A percentile compares a stretch with the other conserved stretches of the same genome.
These are phyloP conservation scores for Sebastes paucispinis DNA, from an alignment of 2,797 vertebrate species.

Conservation along the genomic window DNA sequence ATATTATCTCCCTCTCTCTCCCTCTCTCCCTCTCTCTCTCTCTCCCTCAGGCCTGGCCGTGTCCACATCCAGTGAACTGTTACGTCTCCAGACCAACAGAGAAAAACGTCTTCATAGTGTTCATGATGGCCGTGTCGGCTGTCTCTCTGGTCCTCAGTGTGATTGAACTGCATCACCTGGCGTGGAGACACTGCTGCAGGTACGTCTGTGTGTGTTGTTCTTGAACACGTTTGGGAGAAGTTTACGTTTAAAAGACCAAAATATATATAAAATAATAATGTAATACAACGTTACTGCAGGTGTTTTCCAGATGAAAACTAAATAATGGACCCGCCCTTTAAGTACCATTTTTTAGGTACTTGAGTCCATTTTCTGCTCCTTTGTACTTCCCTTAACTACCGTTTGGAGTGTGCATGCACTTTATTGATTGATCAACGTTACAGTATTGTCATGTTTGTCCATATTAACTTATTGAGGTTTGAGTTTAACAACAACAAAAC, in stretches of 20 bases:
- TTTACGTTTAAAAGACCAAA: too few species aligned
- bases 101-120: slow-evolving; percentile 97
- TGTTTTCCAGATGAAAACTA: too few species aligned
- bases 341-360: too few species aligned
- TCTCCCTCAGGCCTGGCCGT: slow-evolving; percentile 82
- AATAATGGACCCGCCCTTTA: too few species aligned
- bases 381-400: too few species aligned
- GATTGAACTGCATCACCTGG: slow-evolving; percentile 91
- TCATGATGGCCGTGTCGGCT: slow-evolving; percentile 91
- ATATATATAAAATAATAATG: too few species aligned
- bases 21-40: not conserved
- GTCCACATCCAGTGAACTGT: slow-evolving; percentile 94
- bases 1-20: not conserved
- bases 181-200: slow-evolving; percentile 90
- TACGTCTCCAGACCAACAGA: slow-evolving; percentile 97
- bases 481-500: not conserved
- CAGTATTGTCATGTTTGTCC: not conserved
- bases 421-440: not conserved
- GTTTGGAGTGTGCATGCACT: too few species aligned
- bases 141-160: slow-evolving; percentile 92
- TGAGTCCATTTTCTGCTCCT: too few species aligned
- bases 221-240: too few species aligned
- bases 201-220: not conserved
- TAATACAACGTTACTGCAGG: too few species aligned
- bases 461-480: not conserved